Conservation (phyloP, 2,888 invertebrate genomes). For the Eilema depressum region DNA sequence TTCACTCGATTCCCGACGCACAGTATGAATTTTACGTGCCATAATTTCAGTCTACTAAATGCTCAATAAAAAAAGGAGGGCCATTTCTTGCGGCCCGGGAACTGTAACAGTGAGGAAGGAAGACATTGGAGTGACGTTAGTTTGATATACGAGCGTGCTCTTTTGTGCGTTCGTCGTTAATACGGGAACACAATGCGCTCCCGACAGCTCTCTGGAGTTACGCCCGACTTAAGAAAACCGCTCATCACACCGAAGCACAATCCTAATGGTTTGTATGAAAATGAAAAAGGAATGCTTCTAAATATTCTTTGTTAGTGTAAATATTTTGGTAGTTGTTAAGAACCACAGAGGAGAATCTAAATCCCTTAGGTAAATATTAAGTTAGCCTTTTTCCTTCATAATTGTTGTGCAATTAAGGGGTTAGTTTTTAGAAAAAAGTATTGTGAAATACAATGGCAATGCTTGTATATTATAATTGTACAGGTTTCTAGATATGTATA, state of each 20-base stretch:
- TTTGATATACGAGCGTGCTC: constrained; percentile 84
- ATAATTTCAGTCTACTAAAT: constrained; percentile 78
- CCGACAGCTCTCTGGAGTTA: constrained; percentile 75
- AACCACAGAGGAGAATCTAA: neutral
- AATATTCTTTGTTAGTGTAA: neutral
- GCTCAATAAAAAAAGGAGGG: constrained; percentile 80
- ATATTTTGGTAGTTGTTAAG: neutral
- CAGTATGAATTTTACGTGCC: constrained; percentile 73
- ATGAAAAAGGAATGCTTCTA: constrained; percentile 1
- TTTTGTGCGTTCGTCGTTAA: constrained; percentile 84
- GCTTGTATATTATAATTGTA: too few species aligned
- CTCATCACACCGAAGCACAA: constrained; percentile 61
- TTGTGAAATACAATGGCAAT: too few species aligned
- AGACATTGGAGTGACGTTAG: constrained; percentile 86
- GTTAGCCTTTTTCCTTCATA: neutral
- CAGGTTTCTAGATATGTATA: too few species aligned
- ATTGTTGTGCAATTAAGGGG: neutral
- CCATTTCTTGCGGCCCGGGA: constrained; percentile 75
- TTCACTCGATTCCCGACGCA: constrained; percentile 45
- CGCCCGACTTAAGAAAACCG: constrained; percentile 74
- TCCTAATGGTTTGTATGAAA: constrained; percentile 35
- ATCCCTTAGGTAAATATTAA: neutral
- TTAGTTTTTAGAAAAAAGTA: neutral
- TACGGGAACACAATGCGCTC: constrained; percentile 78
- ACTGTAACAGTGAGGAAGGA: constrained; percentile 82